Conservation (phyloP, 2,888 invertebrate genomes). For the Lithodes maja region DNA sequence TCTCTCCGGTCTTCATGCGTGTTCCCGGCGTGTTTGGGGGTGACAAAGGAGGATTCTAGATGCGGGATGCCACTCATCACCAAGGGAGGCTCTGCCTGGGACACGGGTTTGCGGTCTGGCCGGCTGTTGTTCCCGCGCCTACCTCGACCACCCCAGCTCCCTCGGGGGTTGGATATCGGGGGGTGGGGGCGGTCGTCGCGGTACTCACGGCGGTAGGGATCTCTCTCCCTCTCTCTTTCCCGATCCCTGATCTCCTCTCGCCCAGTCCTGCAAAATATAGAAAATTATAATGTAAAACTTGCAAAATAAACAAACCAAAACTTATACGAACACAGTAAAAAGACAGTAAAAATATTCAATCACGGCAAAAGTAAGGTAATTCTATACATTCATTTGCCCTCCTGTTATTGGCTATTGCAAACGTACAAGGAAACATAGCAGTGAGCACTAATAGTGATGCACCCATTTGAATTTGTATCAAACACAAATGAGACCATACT, state of each 20-base stretch:
- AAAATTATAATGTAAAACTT: not conserved
- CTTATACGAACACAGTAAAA: too few relatives aligned
- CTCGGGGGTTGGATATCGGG: slow-evolving; percentile 22
- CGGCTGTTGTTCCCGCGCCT: slow-evolving; percentile 1
- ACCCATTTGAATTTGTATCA: too few relatives aligned
- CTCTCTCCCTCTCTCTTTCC: not conserved
- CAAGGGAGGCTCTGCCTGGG: slow-evolving; percentile 50
- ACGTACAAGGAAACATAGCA: too few relatives aligned
- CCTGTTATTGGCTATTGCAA: too few relatives aligned
- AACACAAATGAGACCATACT: too few relatives aligned
- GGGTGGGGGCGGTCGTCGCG: not conserved
- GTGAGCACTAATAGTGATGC: too few relatives aligned
- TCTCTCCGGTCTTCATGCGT: not conserved
- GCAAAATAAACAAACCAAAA: too few relatives aligned
- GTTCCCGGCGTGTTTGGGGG: slow-evolving; percentile 14
- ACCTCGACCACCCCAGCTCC: slow-evolving; percentile 27
- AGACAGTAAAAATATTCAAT: too few relatives aligned
- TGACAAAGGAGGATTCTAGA: slow-evolving; percentile 65
- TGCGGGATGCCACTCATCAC: slow-evolving; percentile 65
- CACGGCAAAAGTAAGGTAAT: too few relatives aligned
- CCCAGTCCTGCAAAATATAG: not conserved
- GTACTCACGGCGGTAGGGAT: not conserved
- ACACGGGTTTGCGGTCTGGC: slow-evolving; percentile 1
- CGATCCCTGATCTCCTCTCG: not conserved
- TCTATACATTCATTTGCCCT: too few relatives aligned